Percentiles rank a stretch among this genome's conserved stretches.
Conservation (phyloP, 2,888 invertebrate genomes). For the Melieria crassipennis region DNA sequence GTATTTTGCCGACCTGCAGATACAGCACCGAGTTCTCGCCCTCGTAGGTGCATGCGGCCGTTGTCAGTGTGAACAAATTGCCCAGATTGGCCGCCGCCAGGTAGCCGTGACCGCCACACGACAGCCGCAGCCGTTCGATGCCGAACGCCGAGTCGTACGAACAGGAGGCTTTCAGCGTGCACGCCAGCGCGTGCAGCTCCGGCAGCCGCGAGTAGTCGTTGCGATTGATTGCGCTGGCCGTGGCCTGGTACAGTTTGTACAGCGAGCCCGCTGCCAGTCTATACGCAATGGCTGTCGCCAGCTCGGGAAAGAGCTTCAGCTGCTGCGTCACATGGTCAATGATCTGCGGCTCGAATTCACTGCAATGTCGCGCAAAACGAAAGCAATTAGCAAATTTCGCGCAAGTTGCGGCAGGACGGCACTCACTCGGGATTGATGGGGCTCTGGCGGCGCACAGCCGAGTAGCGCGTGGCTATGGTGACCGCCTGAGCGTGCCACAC, state of each 20-base stretch:
- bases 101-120: constrained; percentile 96
- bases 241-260: constrained; percentile 76
- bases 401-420: neutral
- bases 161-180: constrained; percentile 87
- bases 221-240: constrained; percentile 77
- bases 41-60: constrained; percentile 91
- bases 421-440: constrained; percentile 78
- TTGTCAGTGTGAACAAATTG: constrained; percentile 78
- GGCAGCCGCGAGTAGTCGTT: constrained; percentile 83
- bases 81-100: constrained; percentile 85
- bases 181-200: constrained; percentile 84
- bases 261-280: constrained; percentile 76
- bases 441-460: constrained; percentile 86
- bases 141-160: constrained; percentile 77
- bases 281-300: constrained; percentile 82
- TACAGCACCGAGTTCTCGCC: constrained; percentile 94
- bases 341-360: constrained; percentile 85
- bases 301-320: constrained; percentile 84
- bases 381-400: neutral
- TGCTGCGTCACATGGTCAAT: constrained; percentile 93
- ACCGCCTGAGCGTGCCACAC: constrained; percentile 80
- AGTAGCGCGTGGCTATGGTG: constrained; percentile 88
- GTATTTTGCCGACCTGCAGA: constrained; percentile 85
- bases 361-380: constrained; percentile 60
- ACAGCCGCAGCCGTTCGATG: constrained; percentile 82